Base-by-base conservation (phyloP, 2,888 invertebrate genomes). In the Zygogramma bicolorata region DNA sequence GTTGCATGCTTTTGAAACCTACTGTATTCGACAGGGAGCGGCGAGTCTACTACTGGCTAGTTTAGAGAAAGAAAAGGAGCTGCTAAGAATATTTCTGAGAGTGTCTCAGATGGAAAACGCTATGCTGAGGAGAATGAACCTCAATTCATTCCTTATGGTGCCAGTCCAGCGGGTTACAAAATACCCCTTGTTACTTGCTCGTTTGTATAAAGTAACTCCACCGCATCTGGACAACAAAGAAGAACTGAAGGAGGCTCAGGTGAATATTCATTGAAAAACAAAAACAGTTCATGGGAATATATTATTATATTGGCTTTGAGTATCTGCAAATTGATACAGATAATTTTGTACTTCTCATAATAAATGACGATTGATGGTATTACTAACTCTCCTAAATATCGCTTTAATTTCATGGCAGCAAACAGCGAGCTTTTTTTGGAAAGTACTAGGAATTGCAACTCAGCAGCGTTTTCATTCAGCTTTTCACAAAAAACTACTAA, bases 91-190 rank as follows among this genome's bases (percentile, higher is more conserved):
- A 88, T 98, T 98, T 88, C 90, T 98, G 71, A 93, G 96, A 86
- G 98, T 97, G 71, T 97, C 97, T 40, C 98, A 98, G 89, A 97
- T 97, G 95, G 98, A 98, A 87, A 98, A 98, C 86, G 92, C 95
- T 20, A 94, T 97, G 75, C 88, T 98, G 79, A 90, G 98, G 80
- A 90, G 97, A 81, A 98, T 98, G 97, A 97, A 97, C 87, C 90
- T 98, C 60, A 97, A 97, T 88, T 97, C 98, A n/a, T 98, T 98
- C 88, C 91, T 98, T 68, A 98, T 98, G 97, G 97, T 96, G 81
- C 98, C 98, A 77, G 97, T 98, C 76, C 98, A 98, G 89, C 91
- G 98, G 87, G 97, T 98, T 81, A 98, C 98, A 82, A 97, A 97
- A 89, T 98, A 98, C 89, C 98, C 98, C 57, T 90, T 98, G 81